Conservation (phyloP, 2,113 vertebrate species). For the Desmodus rotundus region DNA sequence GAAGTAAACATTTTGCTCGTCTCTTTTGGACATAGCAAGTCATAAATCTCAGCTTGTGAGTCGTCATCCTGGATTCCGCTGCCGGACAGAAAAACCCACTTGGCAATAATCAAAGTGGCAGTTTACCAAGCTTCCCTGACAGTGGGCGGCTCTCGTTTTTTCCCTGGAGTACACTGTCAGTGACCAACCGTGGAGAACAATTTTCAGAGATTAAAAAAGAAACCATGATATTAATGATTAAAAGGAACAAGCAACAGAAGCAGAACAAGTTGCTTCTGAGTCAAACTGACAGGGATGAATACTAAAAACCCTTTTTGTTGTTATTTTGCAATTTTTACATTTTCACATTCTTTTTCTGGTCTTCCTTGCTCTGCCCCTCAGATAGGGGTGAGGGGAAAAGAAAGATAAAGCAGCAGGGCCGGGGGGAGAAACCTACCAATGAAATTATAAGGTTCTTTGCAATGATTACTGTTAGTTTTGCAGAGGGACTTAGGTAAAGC, state of each 20-base stretch:
- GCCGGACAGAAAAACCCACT: not conserved
- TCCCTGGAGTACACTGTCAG: not conserved
- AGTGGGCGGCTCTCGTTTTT: conserved; percentile 5
- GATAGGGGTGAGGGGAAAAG: not conserved
- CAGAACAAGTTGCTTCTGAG: not conserved
- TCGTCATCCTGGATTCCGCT: not conserved
- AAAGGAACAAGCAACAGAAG: not conserved
- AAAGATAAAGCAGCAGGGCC: not conserved
- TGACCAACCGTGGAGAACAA: not conserved
- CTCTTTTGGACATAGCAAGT: not conserved
- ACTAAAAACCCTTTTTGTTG: not conserved
- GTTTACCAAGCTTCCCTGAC: not conserved
- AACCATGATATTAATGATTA: not conserved
- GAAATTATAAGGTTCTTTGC: not conserved
- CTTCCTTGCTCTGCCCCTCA: not conserved
- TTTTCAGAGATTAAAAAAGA: not conserved
- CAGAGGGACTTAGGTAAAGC: not conserved
- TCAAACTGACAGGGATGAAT: not conserved
- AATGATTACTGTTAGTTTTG: not conserved
- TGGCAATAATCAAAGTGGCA: not conserved
- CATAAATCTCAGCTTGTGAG: not conserved
- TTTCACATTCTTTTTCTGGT: not conserved
- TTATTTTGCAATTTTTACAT: not conserved
- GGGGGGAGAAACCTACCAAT: not conserved
- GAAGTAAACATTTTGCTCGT: conserved; percentile 20